phyloP scores from a whole-genome alignment of 2,113 vertebrate genomes.

The Lipophrys pholis region DNA sequence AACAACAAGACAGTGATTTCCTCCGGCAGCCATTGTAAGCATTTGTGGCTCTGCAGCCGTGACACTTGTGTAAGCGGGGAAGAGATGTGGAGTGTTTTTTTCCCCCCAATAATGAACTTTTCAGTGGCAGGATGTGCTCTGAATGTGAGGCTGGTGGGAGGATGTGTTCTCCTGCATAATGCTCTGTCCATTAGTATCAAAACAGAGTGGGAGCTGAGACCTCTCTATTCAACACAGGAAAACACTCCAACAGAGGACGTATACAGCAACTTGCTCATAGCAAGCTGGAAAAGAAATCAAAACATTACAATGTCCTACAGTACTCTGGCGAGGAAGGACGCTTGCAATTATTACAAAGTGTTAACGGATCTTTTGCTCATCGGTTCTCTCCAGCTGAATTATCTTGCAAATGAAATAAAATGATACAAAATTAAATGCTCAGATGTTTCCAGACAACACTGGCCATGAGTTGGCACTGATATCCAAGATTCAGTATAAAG shows the following conservation, averaged over 20 bases:
- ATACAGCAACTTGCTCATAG: slow-evolving; percentile 12
- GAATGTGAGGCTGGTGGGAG: slow-evolving; percentile 62
- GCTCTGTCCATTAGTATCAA: slow-evolving; percentile 65
- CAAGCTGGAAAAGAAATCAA: not conserved
- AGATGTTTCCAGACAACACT: too few relatives aligned
- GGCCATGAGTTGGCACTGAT: too few relatives aligned
- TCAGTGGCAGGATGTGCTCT: slow-evolving; percentile 68
- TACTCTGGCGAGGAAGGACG: slow-evolving; percentile 1
- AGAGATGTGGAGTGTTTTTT: slow-evolving; percentile 31
- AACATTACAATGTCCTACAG: slow-evolving; percentile 12
- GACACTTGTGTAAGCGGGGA: slow-evolving; percentile 51
- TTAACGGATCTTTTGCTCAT: not conserved
- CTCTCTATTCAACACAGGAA: slow-evolving; percentile 40
- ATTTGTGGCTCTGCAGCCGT: slow-evolving; percentile 20
- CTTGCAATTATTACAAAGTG: not conserved
- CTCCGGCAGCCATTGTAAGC: slow-evolving; percentile 1
- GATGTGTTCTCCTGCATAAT: slow-evolving; percentile 65
- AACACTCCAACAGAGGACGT: slow-evolving; percentile 46
- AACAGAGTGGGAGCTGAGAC: slow-evolving; percentile 56
- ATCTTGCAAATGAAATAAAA: not conserved
- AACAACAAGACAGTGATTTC: slow-evolving; percentile 15
- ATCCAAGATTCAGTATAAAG: too few relatives aligned
- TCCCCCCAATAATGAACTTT: slow-evolving; percentile 56
- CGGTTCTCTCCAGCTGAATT: not conserved
- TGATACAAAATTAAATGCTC: too few relatives aligned